A percentile compares a stretch with the other conserved stretches of the same genome.
phyloP scores from a whole-genome alignment of 2,113 vertebrate species.

The Elgaria multicarinata region DNA sequence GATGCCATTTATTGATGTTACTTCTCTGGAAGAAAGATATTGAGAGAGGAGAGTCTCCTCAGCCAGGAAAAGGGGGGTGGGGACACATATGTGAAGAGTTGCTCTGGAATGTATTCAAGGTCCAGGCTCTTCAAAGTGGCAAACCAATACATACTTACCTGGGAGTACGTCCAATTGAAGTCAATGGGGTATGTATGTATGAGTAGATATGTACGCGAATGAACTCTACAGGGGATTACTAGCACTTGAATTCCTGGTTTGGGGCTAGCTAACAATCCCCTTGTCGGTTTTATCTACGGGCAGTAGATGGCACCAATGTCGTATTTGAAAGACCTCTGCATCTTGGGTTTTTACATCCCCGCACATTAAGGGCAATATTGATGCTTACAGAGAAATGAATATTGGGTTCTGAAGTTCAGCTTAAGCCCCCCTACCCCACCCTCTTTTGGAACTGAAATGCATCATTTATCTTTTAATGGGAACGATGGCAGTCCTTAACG shows the following conservation, averaged over 20 bases:
- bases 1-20: not conserved
- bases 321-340: not conserved
- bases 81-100: not conserved
- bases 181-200: not conserved
- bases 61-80: too few species aligned
- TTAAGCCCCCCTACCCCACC: not conserved
- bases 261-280: not conserved
- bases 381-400: not conserved
- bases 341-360: not conserved
- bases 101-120: too few species aligned
- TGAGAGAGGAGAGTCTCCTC: not conserved
- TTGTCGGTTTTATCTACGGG: not conserved
- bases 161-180: not conserved
- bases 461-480: not conserved
- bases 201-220: not conserved
- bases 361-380: not conserved
- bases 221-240: not conserved
- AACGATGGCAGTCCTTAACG: not conserved
- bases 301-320: conserved; percentile 34
- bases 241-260: not conserved
- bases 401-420: not conserved
- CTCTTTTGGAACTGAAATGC: not conserved
- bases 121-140: not conserved
- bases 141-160: not conserved
- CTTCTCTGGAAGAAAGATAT: not conserved